phyloP scores from a whole-genome alignment of 2,113 vertebrate genomes.

The Rhea americana region DNA sequence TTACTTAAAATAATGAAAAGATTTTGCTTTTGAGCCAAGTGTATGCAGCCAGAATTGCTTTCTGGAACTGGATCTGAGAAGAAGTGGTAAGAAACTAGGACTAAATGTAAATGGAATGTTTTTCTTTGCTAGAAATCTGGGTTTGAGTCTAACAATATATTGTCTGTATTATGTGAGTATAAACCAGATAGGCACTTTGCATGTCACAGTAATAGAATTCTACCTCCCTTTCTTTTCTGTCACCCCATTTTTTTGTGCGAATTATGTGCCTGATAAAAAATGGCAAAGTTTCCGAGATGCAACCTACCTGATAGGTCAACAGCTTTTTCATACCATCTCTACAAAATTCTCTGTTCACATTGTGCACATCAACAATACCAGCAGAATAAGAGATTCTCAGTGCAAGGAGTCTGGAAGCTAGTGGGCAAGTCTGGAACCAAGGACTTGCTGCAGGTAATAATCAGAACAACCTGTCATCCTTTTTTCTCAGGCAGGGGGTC shows the following conservation, averaged over 20 bases:
- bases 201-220: neutral
- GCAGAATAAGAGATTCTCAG: neutral
- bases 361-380: neutral
- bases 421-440: neutral
- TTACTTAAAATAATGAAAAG: neutral
- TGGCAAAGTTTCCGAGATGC: neutral
- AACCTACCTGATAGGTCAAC: neutral
- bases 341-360: neutral
- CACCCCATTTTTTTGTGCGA: neutral
- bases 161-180: neutral
- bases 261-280: constrained; percentile 31
- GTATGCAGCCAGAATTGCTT: neutral
- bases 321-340: neutral
- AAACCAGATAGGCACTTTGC: neutral
- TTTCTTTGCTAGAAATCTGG: neutral
- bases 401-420: neutral
- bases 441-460: neutral
- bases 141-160: neutral
- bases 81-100: neutral
- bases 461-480: neutral
- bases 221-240: neutral
- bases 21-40: constrained; percentile 9
- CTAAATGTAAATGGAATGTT: neutral
- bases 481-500: neutral
- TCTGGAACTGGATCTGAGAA: neutral